Percentiles rank a stretch among this genome's conserved stretches.
phyloP scores from a whole-genome alignment of 2,113 vertebrate species.

The Cichladusa arquata region DNA sequence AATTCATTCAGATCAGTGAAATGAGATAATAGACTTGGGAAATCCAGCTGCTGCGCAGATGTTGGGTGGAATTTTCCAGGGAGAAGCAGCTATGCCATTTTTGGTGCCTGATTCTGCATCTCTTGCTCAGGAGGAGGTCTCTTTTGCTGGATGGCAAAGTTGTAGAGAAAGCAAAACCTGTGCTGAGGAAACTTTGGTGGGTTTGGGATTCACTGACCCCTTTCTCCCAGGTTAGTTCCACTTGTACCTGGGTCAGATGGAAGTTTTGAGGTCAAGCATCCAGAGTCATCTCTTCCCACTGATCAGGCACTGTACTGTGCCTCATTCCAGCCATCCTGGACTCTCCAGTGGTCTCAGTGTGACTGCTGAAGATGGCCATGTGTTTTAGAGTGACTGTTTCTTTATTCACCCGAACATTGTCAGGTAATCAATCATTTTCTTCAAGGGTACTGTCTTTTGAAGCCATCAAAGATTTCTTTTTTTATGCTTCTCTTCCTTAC shows the following conservation, averaged over 20 bases:
- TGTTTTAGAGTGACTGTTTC: not conserved
- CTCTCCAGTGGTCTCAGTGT: not conserved
- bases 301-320: not conserved
- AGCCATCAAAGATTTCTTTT: not conserved
- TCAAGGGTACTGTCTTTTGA: not conserved
- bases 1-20: conserved; percentile 46
- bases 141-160: not conserved
- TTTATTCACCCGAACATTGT: not conserved
- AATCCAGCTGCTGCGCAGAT: conserved; percentile 56
- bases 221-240: not conserved
- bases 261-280: not conserved
- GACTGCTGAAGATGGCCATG: not conserved
- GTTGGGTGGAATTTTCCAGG: conserved; percentile 49
- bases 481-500: not conserved
- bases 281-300: not conserved
- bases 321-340: not conserved
- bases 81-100: conserved; percentile 10
- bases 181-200: not conserved
- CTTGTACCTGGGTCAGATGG: not conserved
- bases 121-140: not conserved
- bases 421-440: not conserved
- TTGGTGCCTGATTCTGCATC: not conserved
- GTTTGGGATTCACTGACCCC: not conserved
- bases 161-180: not conserved
- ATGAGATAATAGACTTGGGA: conserved; percentile 35